phyloP scores from a whole-genome alignment of 2,113 vertebrate genomes.

The Oriolus oriolus region DNA sequence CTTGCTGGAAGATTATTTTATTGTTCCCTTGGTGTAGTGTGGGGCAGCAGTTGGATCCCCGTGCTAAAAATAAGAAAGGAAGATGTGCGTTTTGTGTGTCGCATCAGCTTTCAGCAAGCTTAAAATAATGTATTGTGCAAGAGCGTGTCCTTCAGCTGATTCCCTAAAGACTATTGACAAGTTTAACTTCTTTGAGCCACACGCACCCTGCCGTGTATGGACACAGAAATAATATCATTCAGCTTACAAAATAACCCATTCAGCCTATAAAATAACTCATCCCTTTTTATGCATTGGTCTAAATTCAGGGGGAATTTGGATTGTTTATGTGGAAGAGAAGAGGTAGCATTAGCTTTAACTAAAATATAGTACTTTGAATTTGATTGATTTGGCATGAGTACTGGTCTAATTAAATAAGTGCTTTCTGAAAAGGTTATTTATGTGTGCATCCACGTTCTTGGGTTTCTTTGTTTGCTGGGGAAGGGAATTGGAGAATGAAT shows the following conservation, averaged over 20 bases:
- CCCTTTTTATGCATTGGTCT: neutral
- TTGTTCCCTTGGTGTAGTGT: neutral
- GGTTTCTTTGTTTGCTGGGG: neutral
- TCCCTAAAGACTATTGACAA: neutral
- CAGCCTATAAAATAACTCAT: neutral
- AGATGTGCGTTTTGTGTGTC: neutral
- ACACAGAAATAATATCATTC: neutral
- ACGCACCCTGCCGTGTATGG: rapidly evolving
- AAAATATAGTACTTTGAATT: neutral
- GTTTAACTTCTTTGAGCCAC: neutral
- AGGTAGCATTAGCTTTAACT: neutral
- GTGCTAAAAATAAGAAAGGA: neutral
- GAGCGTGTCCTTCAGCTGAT: neutral
- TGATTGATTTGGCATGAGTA: neutral
- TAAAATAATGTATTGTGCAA: neutral
- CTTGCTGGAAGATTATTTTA: neutral
- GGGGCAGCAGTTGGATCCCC: neutral
- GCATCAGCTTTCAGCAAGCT: neutral
- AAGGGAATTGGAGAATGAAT: neutral
- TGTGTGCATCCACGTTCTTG: neutral
- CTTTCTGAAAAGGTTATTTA: neutral
- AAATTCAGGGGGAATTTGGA: neutral
- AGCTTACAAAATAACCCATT: neutral
- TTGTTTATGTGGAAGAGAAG: neutral
- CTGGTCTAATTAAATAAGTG: neutral